These are phyloP conservation scores for Romanogobio albipinnatus DNA, from an alignment of 2,113 vertebrate genomes.

Conservation along the genomic window DNA sequence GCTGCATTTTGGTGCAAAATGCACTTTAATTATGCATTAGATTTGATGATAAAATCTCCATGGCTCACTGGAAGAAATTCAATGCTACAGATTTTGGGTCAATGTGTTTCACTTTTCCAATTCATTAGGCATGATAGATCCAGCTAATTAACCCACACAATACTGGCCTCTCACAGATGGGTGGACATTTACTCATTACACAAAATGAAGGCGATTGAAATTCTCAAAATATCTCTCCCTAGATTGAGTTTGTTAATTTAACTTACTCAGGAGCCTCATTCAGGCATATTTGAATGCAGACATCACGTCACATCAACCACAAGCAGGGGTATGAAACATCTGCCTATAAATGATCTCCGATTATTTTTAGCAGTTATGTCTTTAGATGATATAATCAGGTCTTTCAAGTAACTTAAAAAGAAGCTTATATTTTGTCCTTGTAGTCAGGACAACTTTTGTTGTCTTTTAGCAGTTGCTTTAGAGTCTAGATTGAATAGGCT, in stretches of 20 bases:
- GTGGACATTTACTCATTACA: background rate
- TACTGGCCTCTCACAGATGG: background rate
- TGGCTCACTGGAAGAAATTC: background rate
- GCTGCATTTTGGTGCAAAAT: background rate
- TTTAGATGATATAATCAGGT: conserved; percentile 6
- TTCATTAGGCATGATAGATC: conserved; percentile 24
- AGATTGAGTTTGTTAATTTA: background rate
- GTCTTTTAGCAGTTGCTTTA: background rate
- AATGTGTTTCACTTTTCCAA: background rate
- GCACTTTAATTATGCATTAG: background rate
- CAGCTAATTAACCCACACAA: conserved; percentile 20
- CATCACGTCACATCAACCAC: background rate
- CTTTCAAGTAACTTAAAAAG: background rate
- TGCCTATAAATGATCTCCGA: background rate
- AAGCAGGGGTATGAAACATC: background rate
- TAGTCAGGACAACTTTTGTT: background rate
- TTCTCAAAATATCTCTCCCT: background rate
- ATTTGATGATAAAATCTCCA: background rate
- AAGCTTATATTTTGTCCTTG: background rate
- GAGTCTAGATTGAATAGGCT: background rate
- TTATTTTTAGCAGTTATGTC: background rate
- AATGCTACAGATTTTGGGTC: background rate
- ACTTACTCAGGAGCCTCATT: background rate
- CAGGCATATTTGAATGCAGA: background rate
- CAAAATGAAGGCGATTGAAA: background rate